Evolutionary conservation across 2,888 invertebrate species (phyloP).

Genomic region (Sipunculus nudus): DNA sequence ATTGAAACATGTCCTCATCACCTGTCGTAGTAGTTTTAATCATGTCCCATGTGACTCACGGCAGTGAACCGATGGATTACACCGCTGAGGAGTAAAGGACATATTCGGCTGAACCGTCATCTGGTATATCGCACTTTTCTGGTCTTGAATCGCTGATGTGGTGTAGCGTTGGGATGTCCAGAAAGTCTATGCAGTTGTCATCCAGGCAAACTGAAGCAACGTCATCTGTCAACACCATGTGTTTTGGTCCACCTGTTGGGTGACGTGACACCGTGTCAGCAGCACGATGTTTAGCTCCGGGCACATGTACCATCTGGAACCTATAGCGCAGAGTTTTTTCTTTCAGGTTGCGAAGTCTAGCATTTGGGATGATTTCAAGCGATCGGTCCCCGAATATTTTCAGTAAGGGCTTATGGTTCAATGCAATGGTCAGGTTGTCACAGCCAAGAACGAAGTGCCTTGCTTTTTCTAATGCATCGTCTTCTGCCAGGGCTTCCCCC

Average conservation of each 20-base stretch:
- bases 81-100: too few relatives aligned
- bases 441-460: slow-evolving; percentile 23
- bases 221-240: too few relatives aligned
- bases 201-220: too few relatives aligned
- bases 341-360: slow-evolving; percentile 41
- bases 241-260: slow-evolving; percentile 26
- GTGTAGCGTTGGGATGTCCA: too few relatives aligned
- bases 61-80: slow-evolving; percentile 7
- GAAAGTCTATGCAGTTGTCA: too few relatives aligned
- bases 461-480: slow-evolving; percentile 18
- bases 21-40: slow-evolving; percentile 31
- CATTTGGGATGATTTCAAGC: slow-evolving; percentile 22
- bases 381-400: slow-evolving; percentile 25
- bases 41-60: slow-evolving; percentile 39
- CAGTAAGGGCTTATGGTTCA: slow-evolving; percentile 29
- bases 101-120: too few relatives aligned
- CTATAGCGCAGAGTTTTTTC: slow-evolving; percentile 39
- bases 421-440: slow-evolving; percentile 19
- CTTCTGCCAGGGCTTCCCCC: slow-evolving; percentile 26
- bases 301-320: slow-evolving; percentile 36
- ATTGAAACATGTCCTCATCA: slow-evolving; percentile 26
- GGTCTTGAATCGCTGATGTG: too few relatives aligned
- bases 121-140: too few relatives aligned
- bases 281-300: slow-evolving; percentile 28
- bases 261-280: slow-evolving; percentile 35